Percentiles rank a stretch among this genome's conserved stretches.
These are phyloP conservation scores for Mus pahari DNA, from an alignment of 2,113 vertebrate genomes.

Conservation along the genomic window DNA sequence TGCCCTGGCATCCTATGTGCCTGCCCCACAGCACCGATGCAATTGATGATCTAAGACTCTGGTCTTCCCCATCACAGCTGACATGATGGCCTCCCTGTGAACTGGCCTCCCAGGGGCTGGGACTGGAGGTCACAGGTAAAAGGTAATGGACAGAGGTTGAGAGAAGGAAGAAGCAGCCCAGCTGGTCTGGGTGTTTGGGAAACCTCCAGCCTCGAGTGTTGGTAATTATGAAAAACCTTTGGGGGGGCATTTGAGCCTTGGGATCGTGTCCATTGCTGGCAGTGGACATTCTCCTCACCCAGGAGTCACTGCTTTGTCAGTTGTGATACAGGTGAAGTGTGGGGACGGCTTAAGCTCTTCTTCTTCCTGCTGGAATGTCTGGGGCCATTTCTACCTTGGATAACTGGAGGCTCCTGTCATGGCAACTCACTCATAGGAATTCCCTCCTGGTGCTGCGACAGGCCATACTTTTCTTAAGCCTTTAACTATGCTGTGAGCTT, in stretches of 20 bases:
- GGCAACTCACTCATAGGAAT: not conserved
- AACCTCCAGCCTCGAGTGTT: conserved; percentile 65
- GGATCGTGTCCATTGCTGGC: conserved; percentile 87
- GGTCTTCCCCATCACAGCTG: not conserved
- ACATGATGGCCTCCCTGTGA: conserved; percentile 5
- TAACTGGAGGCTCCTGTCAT: not conserved
- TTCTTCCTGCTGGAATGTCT: conserved; percentile 26
- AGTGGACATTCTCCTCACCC: conserved; percentile 74
- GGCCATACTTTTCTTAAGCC: conserved; percentile 45
- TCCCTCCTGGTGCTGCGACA: conserved; percentile 19
- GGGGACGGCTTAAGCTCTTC: conserved; percentile 23
- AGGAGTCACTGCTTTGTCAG: conserved; percentile 36
- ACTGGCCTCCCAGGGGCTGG: conserved; percentile 19
- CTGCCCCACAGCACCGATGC: not conserved
- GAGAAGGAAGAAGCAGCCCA: conserved; percentile 69
- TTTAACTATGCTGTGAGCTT: conserved; percentile 41
- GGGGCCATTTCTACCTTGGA: conserved; percentile 25
- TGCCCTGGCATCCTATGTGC: not conserved
- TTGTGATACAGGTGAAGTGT: conserved; percentile 19
- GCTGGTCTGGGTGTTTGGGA: conserved; percentile 71
- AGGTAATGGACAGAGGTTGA: conserved; percentile 64
- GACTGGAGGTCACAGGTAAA: not conserved
- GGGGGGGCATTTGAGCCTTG: conserved; percentile 45
- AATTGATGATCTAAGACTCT: conserved; percentile 17
- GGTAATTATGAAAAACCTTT: conserved; percentile 64